Evolutionary conservation across 53 echinoderm and acorn worm species (phyloP).

Genomic region (Crossaster papposus): DNA sequence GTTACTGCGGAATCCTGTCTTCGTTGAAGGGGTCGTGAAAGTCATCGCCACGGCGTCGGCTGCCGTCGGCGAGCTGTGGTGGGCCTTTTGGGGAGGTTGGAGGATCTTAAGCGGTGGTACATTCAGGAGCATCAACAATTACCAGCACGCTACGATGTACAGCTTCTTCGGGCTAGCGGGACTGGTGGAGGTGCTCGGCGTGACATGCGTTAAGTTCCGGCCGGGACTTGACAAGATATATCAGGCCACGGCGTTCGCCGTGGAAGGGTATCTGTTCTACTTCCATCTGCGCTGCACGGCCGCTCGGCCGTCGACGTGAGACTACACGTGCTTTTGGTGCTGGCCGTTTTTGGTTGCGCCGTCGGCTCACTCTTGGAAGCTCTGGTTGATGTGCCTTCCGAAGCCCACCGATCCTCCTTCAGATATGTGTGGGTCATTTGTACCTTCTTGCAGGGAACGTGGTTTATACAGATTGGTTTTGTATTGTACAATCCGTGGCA

Average conservation of each 20-base stretch:
- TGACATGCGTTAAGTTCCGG: constrained; percentile 7
- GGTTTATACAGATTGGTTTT: constrained; percentile 42
- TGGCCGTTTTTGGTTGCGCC: constrained; percentile 26
- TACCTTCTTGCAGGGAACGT: constrained; percentile 47
- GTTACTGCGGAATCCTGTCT: constrained; percentile 1
- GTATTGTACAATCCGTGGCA: constrained; percentile 48
- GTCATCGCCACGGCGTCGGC: not conserved
- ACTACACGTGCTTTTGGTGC: constrained; percentile 20
- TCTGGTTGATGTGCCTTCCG: not conserved
- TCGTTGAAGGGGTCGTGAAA: constrained; percentile 10
- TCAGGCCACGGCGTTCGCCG: constrained; percentile 27
- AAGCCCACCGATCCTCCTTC: not conserved
- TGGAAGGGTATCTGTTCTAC: constrained; percentile 38
- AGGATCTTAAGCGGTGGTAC: not conserved
- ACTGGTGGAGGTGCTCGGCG: constrained; percentile 1
- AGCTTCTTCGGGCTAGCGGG: constrained; percentile 34
- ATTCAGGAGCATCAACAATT: constrained; percentile 39
- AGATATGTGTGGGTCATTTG: constrained; percentile 21
- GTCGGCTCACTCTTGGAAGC: not conserved
- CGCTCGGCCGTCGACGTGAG: constrained; percentile 29
- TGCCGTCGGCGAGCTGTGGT: constrained; percentile 25
- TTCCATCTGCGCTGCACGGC: constrained; percentile 46
- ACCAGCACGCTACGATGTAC: constrained; percentile 51
- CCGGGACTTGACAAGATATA: constrained; percentile 27
- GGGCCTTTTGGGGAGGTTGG: constrained; percentile 32